Evolutionary conservation across 37 sponge, comb jelly and placozoan species (phyloP).

Genomic region (Diacarnus erythraeanus): DNA sequence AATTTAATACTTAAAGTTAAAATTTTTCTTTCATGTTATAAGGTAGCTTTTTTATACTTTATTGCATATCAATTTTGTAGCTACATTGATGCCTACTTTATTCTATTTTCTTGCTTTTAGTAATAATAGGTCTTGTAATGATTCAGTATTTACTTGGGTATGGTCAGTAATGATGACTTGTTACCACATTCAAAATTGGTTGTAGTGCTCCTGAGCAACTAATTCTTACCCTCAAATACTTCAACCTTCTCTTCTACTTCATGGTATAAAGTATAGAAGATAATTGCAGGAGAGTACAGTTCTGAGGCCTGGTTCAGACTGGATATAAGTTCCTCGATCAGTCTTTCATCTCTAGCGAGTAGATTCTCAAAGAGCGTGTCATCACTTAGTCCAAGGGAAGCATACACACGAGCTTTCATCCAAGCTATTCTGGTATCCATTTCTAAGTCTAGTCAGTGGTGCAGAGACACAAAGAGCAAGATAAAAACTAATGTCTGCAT

Average conservation of each 20-base stretch:
- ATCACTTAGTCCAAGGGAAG: constrained; percentile 66
- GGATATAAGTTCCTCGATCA: constrained; percentile 42
- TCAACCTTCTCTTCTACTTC: constrained; percentile 74
- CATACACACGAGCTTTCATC: constrained; percentile 83
- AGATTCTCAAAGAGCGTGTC: constrained; percentile 75
- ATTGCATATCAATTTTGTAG: too few species aligned
- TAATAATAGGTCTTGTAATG: too few species aligned
- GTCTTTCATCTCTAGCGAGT: constrained; percentile 52
- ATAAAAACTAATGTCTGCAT: too few species aligned
- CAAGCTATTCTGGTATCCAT: constrained; percentile 87
- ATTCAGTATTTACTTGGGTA: too few species aligned
- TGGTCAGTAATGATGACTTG: too few species aligned
- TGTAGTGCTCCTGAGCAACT: background rate
- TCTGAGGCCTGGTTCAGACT: constrained; percentile 49
- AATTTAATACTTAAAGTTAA: too few species aligned
- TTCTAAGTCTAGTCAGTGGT: background rate
- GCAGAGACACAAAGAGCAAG: background rate
- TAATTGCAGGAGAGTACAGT: constrained; percentile 42
- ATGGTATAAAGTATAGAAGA: constrained; percentile 56
- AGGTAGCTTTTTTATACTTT: too few species aligned
- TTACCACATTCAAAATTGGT: background rate
- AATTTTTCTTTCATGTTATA: too few species aligned
- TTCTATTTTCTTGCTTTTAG: too few species aligned
- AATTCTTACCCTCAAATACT: constrained; percentile 61
- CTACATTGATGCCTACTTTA: too few species aligned